phyloP scores from a whole-genome alignment of 2,113 vertebrate species.

The Calidris pygmaea region DNA sequence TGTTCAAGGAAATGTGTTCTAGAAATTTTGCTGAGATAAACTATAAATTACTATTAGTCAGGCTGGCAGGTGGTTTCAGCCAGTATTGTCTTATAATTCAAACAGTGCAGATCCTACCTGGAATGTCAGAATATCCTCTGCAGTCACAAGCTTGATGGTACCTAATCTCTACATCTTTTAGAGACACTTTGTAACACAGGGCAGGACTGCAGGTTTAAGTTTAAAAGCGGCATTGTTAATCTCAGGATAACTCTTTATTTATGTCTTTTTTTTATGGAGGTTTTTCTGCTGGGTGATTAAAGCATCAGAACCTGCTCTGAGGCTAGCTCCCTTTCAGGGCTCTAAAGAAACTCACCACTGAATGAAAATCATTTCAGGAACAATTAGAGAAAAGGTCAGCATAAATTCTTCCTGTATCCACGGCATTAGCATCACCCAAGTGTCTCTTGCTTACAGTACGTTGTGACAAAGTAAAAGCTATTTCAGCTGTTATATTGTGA shows the following conservation, averaged over 20 bases:
- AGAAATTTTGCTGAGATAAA: not conserved
- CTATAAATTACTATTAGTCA: not conserved
- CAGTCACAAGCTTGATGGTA: not conserved
- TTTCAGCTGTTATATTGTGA: slow-evolving; percentile 69
- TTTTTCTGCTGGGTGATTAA: slow-evolving; percentile 19
- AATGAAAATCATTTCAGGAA: slow-evolving; percentile 47
- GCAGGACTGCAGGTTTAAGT: not conserved
- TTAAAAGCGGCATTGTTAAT: slow-evolving; percentile 24
- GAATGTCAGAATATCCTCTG: not conserved
- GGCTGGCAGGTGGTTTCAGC: not conserved
- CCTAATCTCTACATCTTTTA: not conserved
- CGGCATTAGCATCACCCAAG: slow-evolving; percentile 42
- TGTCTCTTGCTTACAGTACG: slow-evolving; percentile 70
- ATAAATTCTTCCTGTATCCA: slow-evolving; percentile 35
- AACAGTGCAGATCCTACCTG: not conserved
- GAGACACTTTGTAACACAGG: not conserved
- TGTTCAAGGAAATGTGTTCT: not conserved
- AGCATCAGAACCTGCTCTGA: slow-evolving; percentile 7
- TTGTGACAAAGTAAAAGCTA: slow-evolving; percentile 76
- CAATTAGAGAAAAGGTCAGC: slow-evolving; percentile 65
- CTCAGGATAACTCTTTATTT: not conserved
- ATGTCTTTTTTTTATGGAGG: not conserved
- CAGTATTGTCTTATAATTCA: not conserved
- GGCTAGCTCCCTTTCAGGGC: slow-evolving; percentile 2
- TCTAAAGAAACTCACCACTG: not conserved